These are phyloP conservation scores for Bubo blakistoni DNA, from an alignment of 2,113 vertebrate species.

Conservation along the genomic window DNA sequence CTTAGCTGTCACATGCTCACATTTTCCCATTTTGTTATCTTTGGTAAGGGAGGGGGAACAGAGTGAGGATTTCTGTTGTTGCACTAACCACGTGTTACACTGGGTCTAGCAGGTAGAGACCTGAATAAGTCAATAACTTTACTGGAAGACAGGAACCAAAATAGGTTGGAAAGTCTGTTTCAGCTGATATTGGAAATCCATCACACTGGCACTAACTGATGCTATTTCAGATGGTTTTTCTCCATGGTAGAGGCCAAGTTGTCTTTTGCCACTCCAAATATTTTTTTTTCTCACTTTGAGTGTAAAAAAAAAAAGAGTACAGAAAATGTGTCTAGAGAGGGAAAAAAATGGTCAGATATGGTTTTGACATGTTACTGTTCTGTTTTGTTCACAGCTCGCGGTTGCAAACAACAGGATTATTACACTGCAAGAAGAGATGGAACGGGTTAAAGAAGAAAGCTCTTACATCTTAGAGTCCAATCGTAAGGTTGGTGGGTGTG, in stretches of 20 bases:
- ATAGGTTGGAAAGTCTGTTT: not conserved
- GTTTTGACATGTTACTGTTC: not conserved
- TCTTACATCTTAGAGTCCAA: conserved; percentile 87
- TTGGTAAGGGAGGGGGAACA: not conserved
- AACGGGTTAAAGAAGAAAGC: conserved; percentile 90
- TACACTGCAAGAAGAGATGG: conserved; percentile 95
- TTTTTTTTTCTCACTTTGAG: not conserved
- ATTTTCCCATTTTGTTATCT: not conserved
- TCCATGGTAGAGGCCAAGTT: fast-evolving
- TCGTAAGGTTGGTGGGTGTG: conserved; percentile 77
- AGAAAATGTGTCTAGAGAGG: not conserved
- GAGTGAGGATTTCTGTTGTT: not conserved
- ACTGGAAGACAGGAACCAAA: not conserved
- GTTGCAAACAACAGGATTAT: conserved; percentile 98
- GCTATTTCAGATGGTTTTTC: not conserved
- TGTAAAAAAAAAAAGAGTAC: not conserved
- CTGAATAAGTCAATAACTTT: not conserved
- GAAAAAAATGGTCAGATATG: fast-evolving
- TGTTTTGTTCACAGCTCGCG: conserved; percentile 80
- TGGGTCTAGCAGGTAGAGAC: not conserved
- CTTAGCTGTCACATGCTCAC: not conserved
- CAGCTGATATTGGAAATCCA: not conserved
- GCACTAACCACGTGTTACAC: fast-evolving
- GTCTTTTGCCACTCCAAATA: not conserved
- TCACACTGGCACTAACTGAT: fast-evolving